These are phyloP conservation scores for Pocota personata DNA, from an alignment of 2,888 invertebrate species.

Conservation along the genomic window DNA sequence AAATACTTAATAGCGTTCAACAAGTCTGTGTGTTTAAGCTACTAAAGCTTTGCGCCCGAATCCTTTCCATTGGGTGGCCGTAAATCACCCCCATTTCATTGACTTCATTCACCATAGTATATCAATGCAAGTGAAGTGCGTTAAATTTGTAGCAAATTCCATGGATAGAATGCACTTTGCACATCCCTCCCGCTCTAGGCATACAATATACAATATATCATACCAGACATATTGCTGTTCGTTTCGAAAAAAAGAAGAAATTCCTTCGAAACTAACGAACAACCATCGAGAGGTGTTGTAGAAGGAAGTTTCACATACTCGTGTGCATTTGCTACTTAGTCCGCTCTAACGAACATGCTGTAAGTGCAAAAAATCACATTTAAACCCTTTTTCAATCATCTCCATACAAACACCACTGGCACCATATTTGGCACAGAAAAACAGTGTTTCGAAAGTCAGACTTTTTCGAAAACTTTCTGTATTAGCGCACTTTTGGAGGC, in stretches of 20 bases:
- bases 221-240: not conserved
- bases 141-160: conserved; percentile 47
- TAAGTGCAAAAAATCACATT: not conserved
- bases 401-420: conserved; percentile 24
- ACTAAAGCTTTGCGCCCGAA: conserved; percentile 24
- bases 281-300: not conserved
- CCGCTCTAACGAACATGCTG: not conserved
- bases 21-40: conserved; percentile 43
- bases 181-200: conserved; percentile 14
- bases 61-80: not conserved
- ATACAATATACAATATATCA: conserved; percentile 38
- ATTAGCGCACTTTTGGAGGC: conserved; percentile 29
- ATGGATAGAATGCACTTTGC: not conserved
- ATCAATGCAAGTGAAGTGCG: conserved; percentile 46
- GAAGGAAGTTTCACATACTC: not conserved
- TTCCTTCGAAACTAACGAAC: not conserved
- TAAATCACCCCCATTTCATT: conserved; percentile 61
- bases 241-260: not conserved
- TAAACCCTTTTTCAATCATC: conserved; percentile 4
- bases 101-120: conserved; percentile 38
- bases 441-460: conserved; percentile 15
- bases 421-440: conserved; percentile 21
- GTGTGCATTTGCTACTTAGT: not conserved
- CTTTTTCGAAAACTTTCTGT: conserved; percentile 44
- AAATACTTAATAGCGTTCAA: conserved; percentile 47